Evolutionary conservation across 1,140 invertebrate genomes (phyloP), one percentile per base, ranked within the genome.

Genomic region (Drosophila bipectinata): DNA sequence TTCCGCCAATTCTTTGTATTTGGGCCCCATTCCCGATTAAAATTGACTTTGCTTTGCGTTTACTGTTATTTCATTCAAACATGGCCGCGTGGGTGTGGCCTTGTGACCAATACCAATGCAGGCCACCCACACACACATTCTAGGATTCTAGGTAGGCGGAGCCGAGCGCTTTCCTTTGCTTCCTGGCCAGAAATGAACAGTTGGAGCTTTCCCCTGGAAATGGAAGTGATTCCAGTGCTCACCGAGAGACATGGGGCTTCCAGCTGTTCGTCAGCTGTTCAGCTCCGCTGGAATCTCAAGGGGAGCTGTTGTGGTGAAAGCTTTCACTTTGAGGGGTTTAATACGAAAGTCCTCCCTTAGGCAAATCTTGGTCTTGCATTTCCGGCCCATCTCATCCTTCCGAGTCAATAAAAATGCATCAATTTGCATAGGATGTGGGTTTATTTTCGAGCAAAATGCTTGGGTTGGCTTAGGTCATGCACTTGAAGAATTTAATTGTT

Each of bases 11-110:
- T 47, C 14, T 8, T 47, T 58, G 54, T 75, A 66, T 44, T 26
- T 52, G n/a, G 10, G 41, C 60, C 64, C 32, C 80, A 68, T 41
- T 15, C 59, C 59, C 52, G 55, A 47, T 53, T 67, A 51, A 41
- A 51, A 53, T 53, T 73, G 59, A 47, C 47, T 69, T 67, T 79
- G 62, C 59, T 37, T 68, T 77, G 71, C 79, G 51, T 78, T 56
- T 71, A 49, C 37, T 78, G 69, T 82, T 68, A 72, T 82, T 87
- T 82, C 83, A 90, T 90, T 90, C 79, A 84, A 90, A 91, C 72
- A 91, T 91, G 90, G 90, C 90, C 78, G 90, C 85, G 90, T 90
- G 85, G 90, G 90, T 84, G 90, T 91, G 90, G 90, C 89, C 79
- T 91, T 79, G 79, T 34, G 48, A 73, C 81, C 10, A 47, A 73